Percentiles rank a stretch among this genome's conserved stretches.
These are phyloP conservation scores for Acleris cristana DNA, from an alignment of 2,888 invertebrate genomes.

Conservation along the genomic window DNA sequence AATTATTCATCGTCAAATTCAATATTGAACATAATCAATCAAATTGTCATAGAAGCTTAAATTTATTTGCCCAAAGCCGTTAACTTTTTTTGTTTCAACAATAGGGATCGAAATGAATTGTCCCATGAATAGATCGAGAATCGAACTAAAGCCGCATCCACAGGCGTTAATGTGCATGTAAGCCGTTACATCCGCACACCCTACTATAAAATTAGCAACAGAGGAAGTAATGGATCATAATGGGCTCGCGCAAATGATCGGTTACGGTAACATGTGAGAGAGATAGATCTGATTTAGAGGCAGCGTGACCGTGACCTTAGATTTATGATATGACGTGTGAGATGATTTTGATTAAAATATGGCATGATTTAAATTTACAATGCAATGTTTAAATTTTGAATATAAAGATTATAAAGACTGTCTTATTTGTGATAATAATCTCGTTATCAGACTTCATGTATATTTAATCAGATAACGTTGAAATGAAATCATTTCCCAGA, in stretches of 20 bases:
- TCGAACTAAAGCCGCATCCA: constrained; percentile 52
- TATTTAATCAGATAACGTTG: constrained; percentile 15
- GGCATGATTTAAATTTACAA: too few species aligned
- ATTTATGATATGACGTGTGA: constrained; percentile 22
- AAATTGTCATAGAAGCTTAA: constrained; percentile 30
- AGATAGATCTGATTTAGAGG: constrained; percentile 36
- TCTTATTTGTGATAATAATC: not conserved
- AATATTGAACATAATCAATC: constrained; percentile 27
- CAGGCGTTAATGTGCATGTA: constrained; percentile 65
- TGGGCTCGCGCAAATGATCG: constrained; percentile 52
- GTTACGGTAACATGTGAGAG: constrained; percentile 46
- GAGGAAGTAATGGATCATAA: constrained; percentile 66
- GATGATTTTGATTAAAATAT: not conserved
- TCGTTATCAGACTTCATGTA: not conserved
- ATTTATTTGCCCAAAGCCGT: constrained; percentile 28
- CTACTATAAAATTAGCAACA: constrained; percentile 68
- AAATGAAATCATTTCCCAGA: constrained; percentile 10
- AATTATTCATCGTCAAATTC: constrained; percentile 9
- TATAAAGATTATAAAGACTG: not conserved
- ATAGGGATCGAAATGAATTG: constrained; percentile 30
- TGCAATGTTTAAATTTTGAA: too few species aligned
- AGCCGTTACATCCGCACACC: constrained; percentile 71
- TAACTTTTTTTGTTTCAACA: constrained; percentile 29
- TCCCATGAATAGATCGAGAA: constrained; percentile 45
- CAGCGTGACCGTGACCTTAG: constrained; percentile 32